Evolutionary conservation across 2,113 vertebrate species (phyloP), one percentile per base, ranked within the genome.

Genomic region (Amia ocellicauda): DNA sequence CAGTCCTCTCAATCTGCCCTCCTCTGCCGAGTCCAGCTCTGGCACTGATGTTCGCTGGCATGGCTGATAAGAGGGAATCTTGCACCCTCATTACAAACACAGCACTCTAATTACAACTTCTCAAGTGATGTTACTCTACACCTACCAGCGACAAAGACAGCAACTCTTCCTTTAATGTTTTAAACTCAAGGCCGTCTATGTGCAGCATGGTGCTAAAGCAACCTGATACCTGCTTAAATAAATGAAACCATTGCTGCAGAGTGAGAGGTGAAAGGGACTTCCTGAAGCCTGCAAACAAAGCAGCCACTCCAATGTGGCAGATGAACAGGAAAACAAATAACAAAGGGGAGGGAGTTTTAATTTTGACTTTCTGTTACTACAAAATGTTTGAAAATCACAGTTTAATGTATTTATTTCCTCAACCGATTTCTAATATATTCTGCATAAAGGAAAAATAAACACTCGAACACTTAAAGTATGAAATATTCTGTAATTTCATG

Each of bases 71-170:
- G 78, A 75, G 69, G 87, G 85, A 90, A 90, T 89, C 84, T 84
- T 86, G 87, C 86, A 89, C 87, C 87, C 85, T 89, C 87, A 90
- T 90, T 90, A 89, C 89, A 89, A 76, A 81, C 81, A 80, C 76
- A 80, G 82, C 86, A 86, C 87, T 89, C 86, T 89, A 90, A 90
- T 90, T 90, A 90, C 89, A 89, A 87, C 79, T 80, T 88, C 85
- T 90, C 80, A 86, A 85, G 87, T 86, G 82, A 83, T 75, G 87
- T 88, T 86, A 90, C 84, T 86, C 86, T 85, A 89, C 86, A 89
- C 87, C 86, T 80, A 73, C 40, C 76, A 54, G 74, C 80, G 85
- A 88, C 87, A 88, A 87, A 82, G 87, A 88, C 87, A 78, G 84
- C 62, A 66, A 66, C 78, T 83, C 73, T 77, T 79, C 77, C 79